A percentile compares a stretch with the other conserved stretches of the same genome.
Evolutionary conservation across 2,113 vertebrate genomes (phyloP).

Genomic region (Gallinago undulata): DNA sequence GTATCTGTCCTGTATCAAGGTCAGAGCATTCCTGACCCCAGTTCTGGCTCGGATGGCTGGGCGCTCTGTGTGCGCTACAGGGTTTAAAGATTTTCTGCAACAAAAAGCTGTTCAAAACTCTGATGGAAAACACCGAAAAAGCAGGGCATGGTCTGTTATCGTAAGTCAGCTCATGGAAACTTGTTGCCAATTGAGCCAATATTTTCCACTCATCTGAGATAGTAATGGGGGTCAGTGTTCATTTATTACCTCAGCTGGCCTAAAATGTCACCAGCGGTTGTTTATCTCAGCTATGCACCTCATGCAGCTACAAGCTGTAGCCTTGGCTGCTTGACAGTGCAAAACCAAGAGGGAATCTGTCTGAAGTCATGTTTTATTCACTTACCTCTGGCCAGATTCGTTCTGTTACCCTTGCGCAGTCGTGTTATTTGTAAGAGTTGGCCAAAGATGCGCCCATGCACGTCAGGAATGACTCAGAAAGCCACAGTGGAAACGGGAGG

Average conservation of each 20-base stretch:
- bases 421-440: not conserved
- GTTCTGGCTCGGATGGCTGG: not conserved
- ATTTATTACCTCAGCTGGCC: constrained; percentile 60
- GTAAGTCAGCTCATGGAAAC: not conserved
- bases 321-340: constrained; percentile 43
- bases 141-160: constrained; percentile 35
- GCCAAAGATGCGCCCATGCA: not conserved
- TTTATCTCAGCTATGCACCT: constrained; percentile 38
- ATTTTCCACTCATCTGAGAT: constrained; percentile 58
- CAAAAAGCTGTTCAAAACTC: constrained; percentile 29
- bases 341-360: constrained; percentile 34
- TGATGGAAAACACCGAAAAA: constrained; percentile 8
- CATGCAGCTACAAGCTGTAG: not conserved
- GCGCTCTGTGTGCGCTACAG: not conserved
- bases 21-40: constrained; percentile 46
- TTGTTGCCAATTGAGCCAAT: constrained; percentile 32
- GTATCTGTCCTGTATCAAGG: constrained; percentile 40
- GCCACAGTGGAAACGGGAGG: not conserved
- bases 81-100: constrained; percentile 13
- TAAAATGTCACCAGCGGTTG: constrained; percentile 25
- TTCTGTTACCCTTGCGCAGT: not conserved
- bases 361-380: constrained; percentile 40
- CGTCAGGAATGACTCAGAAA: not conserved
- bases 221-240: constrained; percentile 17
- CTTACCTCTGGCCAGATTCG: not conserved